phyloP scores from a whole-genome alignment of 1,140 invertebrate species.

The Hyles euphorbiae region DNA sequence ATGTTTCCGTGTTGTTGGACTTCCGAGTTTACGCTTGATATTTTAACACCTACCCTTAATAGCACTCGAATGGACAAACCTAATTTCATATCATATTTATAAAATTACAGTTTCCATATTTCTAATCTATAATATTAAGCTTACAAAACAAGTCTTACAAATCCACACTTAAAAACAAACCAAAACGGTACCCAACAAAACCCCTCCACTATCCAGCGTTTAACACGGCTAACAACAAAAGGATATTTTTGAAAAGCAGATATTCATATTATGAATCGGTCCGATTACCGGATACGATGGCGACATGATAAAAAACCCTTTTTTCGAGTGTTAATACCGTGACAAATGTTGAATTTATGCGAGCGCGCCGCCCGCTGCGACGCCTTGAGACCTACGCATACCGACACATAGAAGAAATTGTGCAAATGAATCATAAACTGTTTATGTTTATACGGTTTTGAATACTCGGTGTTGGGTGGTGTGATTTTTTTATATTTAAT shows the following conservation, averaged over 20 bases:
- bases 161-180: no score
- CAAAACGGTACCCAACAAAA: no score
- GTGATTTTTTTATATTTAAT: no score
- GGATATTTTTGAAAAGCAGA: slow-evolving; percentile 28
- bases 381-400: slow-evolving; percentile 2
- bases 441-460: neutral
- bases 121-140: no score
- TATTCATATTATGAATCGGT: slow-evolving; percentile 32
- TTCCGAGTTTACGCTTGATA: no score
- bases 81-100: no score
- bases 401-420: neutral
- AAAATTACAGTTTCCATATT: no score
- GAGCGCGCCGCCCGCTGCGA: slow-evolving; percentile 50
- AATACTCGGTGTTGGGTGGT: neutral
- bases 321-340: slow-evolving; percentile 70
- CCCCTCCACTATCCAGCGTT: no score
- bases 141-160: no score
- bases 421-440: neutral
- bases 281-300: slow-evolving; percentile 63
- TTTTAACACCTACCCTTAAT: no score
- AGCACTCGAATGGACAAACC: no score
- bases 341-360: slow-evolving; percentile 72
- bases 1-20: no score
- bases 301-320: slow-evolving; percentile 69
- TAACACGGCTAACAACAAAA: slow-evolving; percentile 49